Evolutionary conservation across 2,113 vertebrate genomes (phyloP).

Genomic region (Leptosomus discolor): DNA sequence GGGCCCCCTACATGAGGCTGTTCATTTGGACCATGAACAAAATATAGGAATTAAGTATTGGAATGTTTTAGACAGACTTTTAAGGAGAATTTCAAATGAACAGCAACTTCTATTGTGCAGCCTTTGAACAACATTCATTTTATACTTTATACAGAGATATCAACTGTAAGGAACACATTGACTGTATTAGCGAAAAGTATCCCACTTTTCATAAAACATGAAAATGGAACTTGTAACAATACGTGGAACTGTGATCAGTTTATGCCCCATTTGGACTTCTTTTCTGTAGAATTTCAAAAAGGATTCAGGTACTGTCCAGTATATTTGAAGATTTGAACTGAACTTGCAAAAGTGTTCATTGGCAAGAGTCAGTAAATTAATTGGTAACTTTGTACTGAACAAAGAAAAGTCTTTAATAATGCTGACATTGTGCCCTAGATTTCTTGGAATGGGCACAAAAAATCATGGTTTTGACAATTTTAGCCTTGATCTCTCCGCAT

Average conservation of each 20-base stretch:
- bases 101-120: neutral
- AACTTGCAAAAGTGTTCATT: neutral
- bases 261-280: neutral
- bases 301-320: neutral
- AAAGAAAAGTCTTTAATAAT: neutral
- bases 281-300: neutral
- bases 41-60: neutral
- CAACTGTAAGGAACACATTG: neutral
- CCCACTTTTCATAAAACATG: neutral
- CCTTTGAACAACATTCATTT: neutral
- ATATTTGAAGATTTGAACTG: neutral
- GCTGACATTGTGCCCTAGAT: neutral
- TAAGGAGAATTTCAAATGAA: neutral
- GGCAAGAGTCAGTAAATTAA: neutral
- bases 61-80: neutral
- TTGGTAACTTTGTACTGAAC: neutral
- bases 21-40: neutral
- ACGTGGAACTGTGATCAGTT: fast-evolving
- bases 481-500: neutral
- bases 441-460: neutral
- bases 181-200: neutral
- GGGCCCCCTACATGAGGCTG: neutral
- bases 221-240: neutral
- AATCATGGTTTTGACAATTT: neutral
- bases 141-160: neutral